phyloP scores from a whole-genome alignment of 2,888 invertebrate genomes.

The Leistus spinibarbis region DNA sequence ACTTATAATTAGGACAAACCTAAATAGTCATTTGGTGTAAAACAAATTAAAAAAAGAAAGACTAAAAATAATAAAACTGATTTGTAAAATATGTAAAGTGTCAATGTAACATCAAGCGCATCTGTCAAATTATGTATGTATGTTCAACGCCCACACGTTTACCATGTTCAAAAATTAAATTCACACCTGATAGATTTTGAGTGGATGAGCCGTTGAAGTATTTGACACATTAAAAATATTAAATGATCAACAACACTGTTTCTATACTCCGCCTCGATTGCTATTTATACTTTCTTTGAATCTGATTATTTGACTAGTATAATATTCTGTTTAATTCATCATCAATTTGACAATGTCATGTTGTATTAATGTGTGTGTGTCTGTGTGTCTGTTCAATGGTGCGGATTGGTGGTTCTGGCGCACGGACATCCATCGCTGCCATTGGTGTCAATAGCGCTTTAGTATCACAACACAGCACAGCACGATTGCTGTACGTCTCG shows the following conservation, averaged over 20 bases:
- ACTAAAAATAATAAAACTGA: too few species aligned
- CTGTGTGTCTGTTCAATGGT: neutral
- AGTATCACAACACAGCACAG: neutral
- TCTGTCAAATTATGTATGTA: too few species aligned
- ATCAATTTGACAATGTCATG: neutral
- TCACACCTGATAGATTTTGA: neutral
- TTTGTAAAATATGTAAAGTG: too few species aligned
- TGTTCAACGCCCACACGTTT: neutral
- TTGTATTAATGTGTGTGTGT: neutral
- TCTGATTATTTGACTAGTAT: neutral
- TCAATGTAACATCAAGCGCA: too few species aligned
- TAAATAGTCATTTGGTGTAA: too few species aligned
- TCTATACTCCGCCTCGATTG: neutral
- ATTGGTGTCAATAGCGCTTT: neutral
- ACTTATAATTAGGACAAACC: too few species aligned
- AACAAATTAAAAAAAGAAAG: too few species aligned
- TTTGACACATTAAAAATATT: too few species aligned
- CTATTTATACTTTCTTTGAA: neutral
- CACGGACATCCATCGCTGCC: too few species aligned
- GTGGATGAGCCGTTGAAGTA: neutral
- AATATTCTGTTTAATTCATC: neutral
- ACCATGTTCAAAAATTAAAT: neutral
- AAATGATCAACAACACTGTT: too few species aligned
- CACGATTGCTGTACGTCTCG: neutral
- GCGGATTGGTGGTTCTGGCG: neutral